Evolutionary conservation across 2,888 invertebrate species (phyloP), one percentile per base, ranked within the genome.

Genomic region (Scaptomyza tumidula): DNA sequence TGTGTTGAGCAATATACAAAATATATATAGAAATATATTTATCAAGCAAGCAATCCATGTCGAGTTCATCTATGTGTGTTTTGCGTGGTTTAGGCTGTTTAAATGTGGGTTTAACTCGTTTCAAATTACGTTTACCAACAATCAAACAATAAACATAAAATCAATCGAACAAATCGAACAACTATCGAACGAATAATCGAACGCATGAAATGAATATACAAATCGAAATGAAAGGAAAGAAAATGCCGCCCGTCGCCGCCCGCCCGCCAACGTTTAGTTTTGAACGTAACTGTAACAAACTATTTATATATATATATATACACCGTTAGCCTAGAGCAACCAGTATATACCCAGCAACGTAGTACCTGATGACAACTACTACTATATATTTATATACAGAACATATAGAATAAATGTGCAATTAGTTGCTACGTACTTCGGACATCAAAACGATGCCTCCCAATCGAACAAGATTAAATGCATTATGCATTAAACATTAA

Each of bases 51-150:
- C 84, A 89, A 86, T 80, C 89, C 80, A 90, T 91, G 90, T 90
- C 90, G 90, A 90, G 90, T 90, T 90, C 90, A 90, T 91, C 90
- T 86, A 88, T 90, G 85, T 90, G 90, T 90, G 90, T 90, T 83
- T 90, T 90, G 91, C 90, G 90, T 90, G 90, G 90, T 90, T 90
- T 90, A 90, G 91, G 91, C 90, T 90, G 90, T 91, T 78, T 90
- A 68, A 84, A 80, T 80, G 84, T 86, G 88, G 89, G 88, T 78
- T 78, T 76, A 33, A 33, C 33, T 33, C 33, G 33, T 33, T 33
- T 33, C 29, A 29, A 29, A 29, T 9, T 29, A 64, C 69, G 55
- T 67, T 78, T 72, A 70, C 43, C 16, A 29, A 50, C 44, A 29
- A 55, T 41, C 44, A 44, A 61, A 19, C 46, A 53, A 63, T 54